Conservation (phyloP, 2,113 vertebrate genomes). For the Pampusana beccarii region DNA sequence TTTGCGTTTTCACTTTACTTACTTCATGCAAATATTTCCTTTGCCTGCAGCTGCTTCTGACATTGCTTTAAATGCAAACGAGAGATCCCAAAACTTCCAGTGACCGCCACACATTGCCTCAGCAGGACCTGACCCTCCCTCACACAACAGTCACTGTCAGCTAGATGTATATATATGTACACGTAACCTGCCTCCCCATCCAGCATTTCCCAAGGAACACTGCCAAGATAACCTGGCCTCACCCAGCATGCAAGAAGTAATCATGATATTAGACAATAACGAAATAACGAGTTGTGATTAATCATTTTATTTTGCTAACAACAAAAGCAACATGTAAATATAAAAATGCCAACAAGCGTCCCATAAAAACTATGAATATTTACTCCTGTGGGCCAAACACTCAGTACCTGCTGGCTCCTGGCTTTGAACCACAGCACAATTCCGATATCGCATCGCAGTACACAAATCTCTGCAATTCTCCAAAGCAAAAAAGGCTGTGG, state of each 20-base stretch:
- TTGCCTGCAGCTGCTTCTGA: background rate
- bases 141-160: fast-evolving
- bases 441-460: no score
- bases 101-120: background rate
- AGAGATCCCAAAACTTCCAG: no score
- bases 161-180: no score
- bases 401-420: background rate
- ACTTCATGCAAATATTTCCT: no score
- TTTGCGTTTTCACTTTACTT: background rate
- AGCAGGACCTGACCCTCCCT: background rate
- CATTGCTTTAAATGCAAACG: background rate
- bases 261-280: background rate
- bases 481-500: background rate
- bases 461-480: background rate
- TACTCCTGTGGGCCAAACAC: background rate
- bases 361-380: background rate
- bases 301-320: background rate
- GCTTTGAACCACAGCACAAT: background rate
- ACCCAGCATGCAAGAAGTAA: background rate
- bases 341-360: background rate
- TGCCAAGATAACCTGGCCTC: background rate
- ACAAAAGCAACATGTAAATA: background rate
- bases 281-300: background rate
- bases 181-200: background rate
- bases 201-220: background rate